Evolutionary conservation across 2,888 invertebrate genomes (phyloP).

Genomic region (Leptogaster cylindrica): DNA sequence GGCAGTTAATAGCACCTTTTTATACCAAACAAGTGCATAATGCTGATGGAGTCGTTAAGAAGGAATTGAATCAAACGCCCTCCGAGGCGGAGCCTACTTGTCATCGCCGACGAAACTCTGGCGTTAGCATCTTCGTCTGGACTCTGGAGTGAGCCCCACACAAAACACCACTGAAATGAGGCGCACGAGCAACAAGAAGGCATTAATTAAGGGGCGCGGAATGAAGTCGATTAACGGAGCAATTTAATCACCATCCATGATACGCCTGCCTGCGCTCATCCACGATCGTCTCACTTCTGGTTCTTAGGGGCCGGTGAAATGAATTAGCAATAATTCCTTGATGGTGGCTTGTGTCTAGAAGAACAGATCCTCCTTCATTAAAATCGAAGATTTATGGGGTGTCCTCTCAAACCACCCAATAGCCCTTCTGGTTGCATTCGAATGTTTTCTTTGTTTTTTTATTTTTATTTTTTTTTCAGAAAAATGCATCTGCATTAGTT

Average conservation of each 20-base stretch:
- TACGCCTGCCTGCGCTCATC: constrained; percentile 25
- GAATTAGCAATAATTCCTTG: constrained; percentile 34
- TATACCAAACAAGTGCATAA: constrained; percentile 16
- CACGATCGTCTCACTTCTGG: constrained; percentile 27
- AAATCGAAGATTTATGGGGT: constrained; percentile 29
- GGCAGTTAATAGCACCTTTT: constrained; percentile 35
- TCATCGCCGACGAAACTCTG: constrained; percentile 10
- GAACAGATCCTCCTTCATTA: constrained; percentile 30
- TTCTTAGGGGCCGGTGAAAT: constrained; percentile 23
- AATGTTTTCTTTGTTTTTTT: no score
- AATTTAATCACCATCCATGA: constrained; percentile 39
- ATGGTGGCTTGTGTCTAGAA: constrained; percentile 9
- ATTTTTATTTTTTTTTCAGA: no score
- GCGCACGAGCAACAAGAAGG: constrained; percentile 20
- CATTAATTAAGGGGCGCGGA: constrained; percentile 40
- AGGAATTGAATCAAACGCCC: constrained; percentile 37
- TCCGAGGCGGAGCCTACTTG: constrained; percentile 33
- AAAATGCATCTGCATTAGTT: background rate
- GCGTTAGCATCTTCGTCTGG: constrained; percentile 7
- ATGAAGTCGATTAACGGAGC: constrained; percentile 40
- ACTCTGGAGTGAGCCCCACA: background rate
- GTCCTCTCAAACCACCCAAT: no score
- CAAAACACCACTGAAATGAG: constrained; percentile 15
- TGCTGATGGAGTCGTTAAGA: constrained; percentile 32
- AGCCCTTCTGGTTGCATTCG: no score